Evolutionary conservation across 2,797 vertebrate genomes (phyloP).

Genomic region (Liasis olivaceus): DNA sequence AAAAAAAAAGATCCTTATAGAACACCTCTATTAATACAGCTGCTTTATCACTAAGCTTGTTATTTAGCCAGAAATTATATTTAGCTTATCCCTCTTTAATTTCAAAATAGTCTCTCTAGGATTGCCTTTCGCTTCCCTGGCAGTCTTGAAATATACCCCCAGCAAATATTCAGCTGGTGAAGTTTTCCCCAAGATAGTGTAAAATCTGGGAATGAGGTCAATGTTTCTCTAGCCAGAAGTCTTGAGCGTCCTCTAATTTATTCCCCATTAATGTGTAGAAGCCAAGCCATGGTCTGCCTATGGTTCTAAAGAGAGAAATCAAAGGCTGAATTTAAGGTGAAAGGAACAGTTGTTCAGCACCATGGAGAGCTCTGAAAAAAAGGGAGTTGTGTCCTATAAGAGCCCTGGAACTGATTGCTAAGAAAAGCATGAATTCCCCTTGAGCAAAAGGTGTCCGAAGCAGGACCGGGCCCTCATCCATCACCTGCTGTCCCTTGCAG

Average conservation of each 20-base stretch:
- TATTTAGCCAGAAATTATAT: background rate
- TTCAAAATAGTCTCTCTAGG: background rate
- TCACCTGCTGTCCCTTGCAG: background rate
- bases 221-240: background rate
- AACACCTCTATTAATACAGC: background rate
- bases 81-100: no score
- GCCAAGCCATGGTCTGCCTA: background rate
- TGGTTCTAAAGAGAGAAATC: background rate
- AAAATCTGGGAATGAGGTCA: background rate
- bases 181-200: background rate
- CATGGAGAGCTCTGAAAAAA: background rate
- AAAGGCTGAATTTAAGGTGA: fast-evolving
- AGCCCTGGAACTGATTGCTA: fast-evolving
- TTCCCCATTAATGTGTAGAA: background rate
- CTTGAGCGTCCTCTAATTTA: no score
- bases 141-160: no score
- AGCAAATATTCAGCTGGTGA: background rate
- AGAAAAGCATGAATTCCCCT: background rate
- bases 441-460: background rate
- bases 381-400: background rate
- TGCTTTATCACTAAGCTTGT: background rate
- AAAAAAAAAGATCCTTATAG: no score
- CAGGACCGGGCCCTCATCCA: background rate
- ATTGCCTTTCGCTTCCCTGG: no score
- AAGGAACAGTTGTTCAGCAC: background rate